Evolutionary conservation across 2,113 vertebrate genomes (phyloP).

Genomic region (Cyprinus carpio): DNA sequence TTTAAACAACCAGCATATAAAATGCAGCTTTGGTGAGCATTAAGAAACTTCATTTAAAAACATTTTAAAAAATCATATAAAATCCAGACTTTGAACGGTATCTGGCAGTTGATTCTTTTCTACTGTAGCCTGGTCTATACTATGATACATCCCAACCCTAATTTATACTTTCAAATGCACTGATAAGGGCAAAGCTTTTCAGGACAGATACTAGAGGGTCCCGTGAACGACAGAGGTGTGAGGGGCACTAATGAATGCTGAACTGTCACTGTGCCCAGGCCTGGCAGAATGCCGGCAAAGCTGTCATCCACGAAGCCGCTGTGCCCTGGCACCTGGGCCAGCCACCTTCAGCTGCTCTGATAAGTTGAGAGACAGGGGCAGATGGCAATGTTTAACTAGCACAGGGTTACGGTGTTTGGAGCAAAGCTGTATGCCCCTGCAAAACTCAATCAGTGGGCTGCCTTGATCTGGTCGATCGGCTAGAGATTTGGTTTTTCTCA

Average conservation of each 20-base stretch:
- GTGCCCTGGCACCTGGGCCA: constrained; percentile 54
- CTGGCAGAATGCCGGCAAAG: constrained; percentile 50
- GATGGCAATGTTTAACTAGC: constrained; percentile 54
- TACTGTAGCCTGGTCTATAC: not conserved
- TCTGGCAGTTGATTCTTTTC: not conserved
- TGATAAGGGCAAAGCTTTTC: constrained; percentile 29
- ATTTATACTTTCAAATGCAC: constrained; percentile 35
- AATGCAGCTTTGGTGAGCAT: not conserved
- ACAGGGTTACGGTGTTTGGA: constrained; percentile 33
- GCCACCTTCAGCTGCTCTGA: constrained; percentile 55
- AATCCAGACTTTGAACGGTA: not conserved
- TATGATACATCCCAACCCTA: not conserved
- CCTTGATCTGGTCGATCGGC: constrained; percentile 34
- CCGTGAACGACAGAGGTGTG: constrained; percentile 39
- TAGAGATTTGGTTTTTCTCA: constrained; percentile 3
- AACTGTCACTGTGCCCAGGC: constrained; percentile 43
- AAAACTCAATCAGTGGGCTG: constrained; percentile 43
- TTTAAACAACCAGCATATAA: too few species aligned
- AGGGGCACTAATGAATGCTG: constrained; percentile 53
- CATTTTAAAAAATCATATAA: not conserved
- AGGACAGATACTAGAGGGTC: constrained; percentile 21
- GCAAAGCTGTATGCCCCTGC: constrained; percentile 40
- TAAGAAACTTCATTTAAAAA: not conserved
- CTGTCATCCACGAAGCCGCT: constrained; percentile 50
- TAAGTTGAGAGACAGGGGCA: constrained; percentile 55